A percentile compares a stretch with the other conserved stretches of the same genome.
These are phyloP conservation scores for Peromyscus maniculatus DNA, from an alignment of 2,113 vertebrate species.

Conservation along the genomic window DNA sequence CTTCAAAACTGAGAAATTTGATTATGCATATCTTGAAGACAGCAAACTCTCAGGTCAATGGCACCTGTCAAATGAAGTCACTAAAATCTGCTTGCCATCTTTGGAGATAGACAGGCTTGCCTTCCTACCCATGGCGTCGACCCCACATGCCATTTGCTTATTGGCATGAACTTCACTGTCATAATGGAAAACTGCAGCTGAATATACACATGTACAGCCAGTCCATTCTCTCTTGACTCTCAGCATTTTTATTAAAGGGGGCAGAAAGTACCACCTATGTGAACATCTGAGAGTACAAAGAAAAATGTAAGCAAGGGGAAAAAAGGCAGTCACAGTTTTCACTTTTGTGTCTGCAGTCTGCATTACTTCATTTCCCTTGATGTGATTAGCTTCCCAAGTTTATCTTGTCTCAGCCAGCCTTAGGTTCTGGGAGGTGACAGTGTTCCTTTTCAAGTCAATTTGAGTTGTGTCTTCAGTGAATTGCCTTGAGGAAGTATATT, in stretches of 20 bases:
- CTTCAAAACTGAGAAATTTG: constrained; percentile 7
- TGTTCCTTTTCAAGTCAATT: constrained; percentile 27
- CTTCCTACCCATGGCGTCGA: neutral
- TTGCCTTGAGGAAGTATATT: neutral
- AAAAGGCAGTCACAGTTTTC: neutral
- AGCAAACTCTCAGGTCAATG: neutral
- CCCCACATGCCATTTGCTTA: neutral
- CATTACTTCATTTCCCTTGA: neutral
- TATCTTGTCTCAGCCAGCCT: neutral
- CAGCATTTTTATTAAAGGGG: neutral
- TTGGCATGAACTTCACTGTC: neutral
- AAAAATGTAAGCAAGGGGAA: neutral
- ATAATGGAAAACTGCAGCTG: neutral
- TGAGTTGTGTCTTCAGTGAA: neutral
- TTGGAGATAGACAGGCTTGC: neutral
- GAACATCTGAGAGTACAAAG: neutral
- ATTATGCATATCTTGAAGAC: neutral
- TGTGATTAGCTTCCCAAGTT: constrained; percentile 9
- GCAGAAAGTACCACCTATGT: neutral
- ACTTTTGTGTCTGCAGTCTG: neutral
- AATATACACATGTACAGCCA: neutral
- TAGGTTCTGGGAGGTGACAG: neutral
- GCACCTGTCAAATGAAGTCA: neutral
- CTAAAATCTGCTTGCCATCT: neutral
- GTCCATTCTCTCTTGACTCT: neutral